Base-by-base conservation (phyloP, 2,888 invertebrate species). In the Trypoxylon attenuatum region DNA sequence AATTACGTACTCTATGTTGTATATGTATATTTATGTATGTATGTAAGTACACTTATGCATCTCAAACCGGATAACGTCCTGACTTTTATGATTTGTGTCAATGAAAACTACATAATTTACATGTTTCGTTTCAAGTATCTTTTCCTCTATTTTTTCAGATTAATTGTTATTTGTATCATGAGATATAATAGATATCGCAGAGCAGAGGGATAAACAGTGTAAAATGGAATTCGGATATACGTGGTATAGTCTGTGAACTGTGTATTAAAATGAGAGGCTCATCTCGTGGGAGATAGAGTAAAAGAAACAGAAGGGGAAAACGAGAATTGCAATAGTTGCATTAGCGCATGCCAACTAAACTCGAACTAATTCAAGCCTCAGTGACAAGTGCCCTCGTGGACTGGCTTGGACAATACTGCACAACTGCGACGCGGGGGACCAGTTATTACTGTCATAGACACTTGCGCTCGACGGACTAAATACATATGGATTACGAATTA, bases 361-460 rank as follows among this genome's bases (percentile, higher is more conserved):
- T 73, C 63, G 55, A 69, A 71, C 60, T 60, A 69, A 65, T 69
- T 61, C 57, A 59, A 62, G 69, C 51, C 60, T 2, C 58, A 58
- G 66, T 77, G 77, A 77, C 77, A 76, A 77, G 77, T 77, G 71
- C 64, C 66, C 73, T 71, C 74, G 61, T 67, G 69, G 62, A 62
- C 66, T 58, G n/a, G 10, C 33, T 33, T 13, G 33, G 10, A 27
- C 6, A 27, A n/a, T 6, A 33, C n/a, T 13, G 62, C 39, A 57
- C 69, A 67, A 62, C 57, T 71, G 55, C 68, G 61, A 69, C 68
- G 66, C 68, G 57, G 68, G 68, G 68, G 73, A 73, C 73, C 65
- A 65, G 76, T 74, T 77, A 76, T 77, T 76, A 77, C 76, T 75
- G 74, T 74, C 76, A 73, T 67, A 77, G 70, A 69, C 77, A 75